A percentile compares a stretch with the other conserved stretches of the same genome.
phyloP scores from a whole-genome alignment of 2,797 vertebrate genomes.

The Falco concolor region DNA sequence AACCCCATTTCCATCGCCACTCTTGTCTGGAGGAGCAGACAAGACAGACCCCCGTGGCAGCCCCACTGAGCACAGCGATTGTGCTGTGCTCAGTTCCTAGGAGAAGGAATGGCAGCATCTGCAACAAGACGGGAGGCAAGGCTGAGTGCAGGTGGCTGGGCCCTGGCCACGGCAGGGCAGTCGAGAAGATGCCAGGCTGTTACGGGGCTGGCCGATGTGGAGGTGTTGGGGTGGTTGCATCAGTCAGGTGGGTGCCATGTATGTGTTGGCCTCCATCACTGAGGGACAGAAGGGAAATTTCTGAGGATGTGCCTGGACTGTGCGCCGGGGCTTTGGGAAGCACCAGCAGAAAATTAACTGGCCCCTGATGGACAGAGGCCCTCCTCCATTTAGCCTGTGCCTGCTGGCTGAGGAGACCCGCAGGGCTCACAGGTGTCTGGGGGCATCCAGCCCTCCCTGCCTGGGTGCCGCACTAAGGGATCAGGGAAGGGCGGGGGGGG shows the following conservation, averaged over 20 bases:
- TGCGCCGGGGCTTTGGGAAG: background rate
- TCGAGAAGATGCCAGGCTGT: too few species aligned
- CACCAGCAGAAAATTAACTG: background rate
- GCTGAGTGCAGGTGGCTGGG: too few species aligned
- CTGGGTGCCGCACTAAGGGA: background rate
- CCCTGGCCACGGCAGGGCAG: background rate
- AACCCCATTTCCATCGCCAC: background rate
- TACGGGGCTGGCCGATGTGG: background rate
- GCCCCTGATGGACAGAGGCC: too few species aligned
- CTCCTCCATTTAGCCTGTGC: background rate
- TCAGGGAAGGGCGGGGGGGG: too few species aligned
- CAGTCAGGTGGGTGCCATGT: background rate
- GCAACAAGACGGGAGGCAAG: background rate
- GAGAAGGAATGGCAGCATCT: background rate
- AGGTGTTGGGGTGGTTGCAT: accelerated
- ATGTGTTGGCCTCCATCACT: accelerated
- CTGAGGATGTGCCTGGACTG: background rate
- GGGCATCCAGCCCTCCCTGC: too few species aligned
- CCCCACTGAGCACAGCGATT: accelerated
- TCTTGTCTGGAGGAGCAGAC: background rate
- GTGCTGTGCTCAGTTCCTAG: background rate
- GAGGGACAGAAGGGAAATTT: background rate
- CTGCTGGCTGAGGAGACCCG: background rate
- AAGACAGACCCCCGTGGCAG: background rate
- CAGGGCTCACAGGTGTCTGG: accelerated